A percentile compares a stretch with the other conserved stretches of the same genome.
Evolutionary conservation across 2,797 vertebrate genomes (phyloP).

Genomic region (Galago senegalensis): DNA sequence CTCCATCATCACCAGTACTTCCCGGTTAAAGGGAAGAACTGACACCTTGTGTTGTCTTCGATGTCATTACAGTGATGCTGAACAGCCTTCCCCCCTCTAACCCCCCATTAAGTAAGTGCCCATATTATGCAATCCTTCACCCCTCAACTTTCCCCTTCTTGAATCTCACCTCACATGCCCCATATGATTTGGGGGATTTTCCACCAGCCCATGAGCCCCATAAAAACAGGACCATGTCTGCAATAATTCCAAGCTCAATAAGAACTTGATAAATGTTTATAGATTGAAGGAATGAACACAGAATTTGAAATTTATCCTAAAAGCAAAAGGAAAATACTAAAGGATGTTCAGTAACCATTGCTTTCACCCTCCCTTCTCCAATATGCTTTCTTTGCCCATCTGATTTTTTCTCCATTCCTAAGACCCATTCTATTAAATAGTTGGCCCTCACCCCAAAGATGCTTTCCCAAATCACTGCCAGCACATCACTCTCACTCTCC

Average conservation of each 20-base stretch:
- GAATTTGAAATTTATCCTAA: not conserved
- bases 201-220: not conserved
- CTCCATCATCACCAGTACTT: not conserved
- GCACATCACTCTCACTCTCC: not conserved
- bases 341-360: not conserved
- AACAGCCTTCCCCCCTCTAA: not conserved
- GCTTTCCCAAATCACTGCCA: not conserved
- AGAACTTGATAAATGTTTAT: not conserved
- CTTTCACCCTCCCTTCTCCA: not conserved
- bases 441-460: rapidly evolving
- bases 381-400: too few relatives aligned
- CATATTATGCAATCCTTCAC: not conserved
- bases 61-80: not conserved
- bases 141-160: not conserved
- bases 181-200: not conserved
- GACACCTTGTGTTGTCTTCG: not conserved
- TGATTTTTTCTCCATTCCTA: not conserved
- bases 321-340: not conserved
- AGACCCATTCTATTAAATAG: not conserved
- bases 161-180: not conserved
- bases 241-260: not conserved
- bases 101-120: not conserved
- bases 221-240: not conserved
- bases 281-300: conserved; percentile 15
- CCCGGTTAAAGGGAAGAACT: not conserved